Evolutionary conservation across 2,113 vertebrate species (phyloP).

Genomic region (Axis porcinus): DNA sequence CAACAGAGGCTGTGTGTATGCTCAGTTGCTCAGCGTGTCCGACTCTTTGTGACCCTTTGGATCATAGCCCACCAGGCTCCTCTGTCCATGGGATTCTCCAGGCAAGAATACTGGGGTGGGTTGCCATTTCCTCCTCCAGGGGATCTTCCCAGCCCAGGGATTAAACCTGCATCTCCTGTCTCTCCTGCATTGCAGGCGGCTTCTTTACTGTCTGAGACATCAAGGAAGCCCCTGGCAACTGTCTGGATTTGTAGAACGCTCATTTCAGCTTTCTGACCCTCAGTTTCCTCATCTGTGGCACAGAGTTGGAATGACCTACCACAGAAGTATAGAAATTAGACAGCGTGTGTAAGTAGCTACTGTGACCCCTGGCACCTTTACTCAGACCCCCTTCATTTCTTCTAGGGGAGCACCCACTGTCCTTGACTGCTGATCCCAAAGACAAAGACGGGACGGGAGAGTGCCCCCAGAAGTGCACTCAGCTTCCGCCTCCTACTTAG

Average conservation of each 20-base stretch:
- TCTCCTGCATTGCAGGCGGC: neutral
- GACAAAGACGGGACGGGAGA: neutral
- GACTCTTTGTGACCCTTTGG: accelerated
- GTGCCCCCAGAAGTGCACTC: neutral
- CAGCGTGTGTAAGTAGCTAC: neutral
- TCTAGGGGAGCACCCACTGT: neutral
- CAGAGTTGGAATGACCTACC: neutral
- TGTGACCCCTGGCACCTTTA: neutral
- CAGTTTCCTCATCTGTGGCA: neutral
- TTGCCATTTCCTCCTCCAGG: neutral
- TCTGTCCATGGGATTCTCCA: neutral
- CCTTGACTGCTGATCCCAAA: neutral
- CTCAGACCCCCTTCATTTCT: neutral
- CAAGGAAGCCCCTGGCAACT: neutral
- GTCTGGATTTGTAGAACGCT: neutral
- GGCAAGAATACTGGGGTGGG: neutral
- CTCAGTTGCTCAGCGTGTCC: accelerated
- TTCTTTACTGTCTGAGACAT: neutral
- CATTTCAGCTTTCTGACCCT: neutral
- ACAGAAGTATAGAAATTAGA: neutral
- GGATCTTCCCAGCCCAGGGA: accelerated
- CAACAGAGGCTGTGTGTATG: neutral
- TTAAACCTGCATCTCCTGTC: accelerated
- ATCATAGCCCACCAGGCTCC: neutral
- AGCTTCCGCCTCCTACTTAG: neutral